These are phyloP conservation scores for Acanthoscelides obtectus DNA, from an alignment of 2,888 invertebrate genomes.

Conservation along the genomic window DNA sequence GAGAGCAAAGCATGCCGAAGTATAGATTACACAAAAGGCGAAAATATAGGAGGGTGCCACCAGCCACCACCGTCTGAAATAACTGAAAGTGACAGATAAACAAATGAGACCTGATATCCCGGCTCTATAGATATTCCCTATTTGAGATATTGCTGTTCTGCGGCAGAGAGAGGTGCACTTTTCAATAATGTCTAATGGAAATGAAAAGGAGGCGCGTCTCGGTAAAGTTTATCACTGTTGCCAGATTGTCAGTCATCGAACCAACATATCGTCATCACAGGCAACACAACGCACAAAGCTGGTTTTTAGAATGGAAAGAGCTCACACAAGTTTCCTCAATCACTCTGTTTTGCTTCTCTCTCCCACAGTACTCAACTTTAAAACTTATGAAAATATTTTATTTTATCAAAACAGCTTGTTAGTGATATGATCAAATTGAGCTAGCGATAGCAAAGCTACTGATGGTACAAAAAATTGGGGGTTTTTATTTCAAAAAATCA, in stretches of 20 bases:
- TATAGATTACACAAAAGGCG: constrained; percentile 6
- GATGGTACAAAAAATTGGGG: too few species aligned
- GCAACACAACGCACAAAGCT: too few species aligned
- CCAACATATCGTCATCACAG: too few species aligned
- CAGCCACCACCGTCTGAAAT: constrained; percentile 20
- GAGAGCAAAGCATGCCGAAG: background rate
- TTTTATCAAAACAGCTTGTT: too few species aligned
- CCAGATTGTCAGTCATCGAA: background rate
- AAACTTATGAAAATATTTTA: too few species aligned
- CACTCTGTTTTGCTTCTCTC: too few species aligned
- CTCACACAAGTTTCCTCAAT: too few species aligned
- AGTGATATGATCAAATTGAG: too few species aligned
- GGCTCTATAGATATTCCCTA: constrained; percentile 43
- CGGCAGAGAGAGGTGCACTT: constrained; percentile 38
- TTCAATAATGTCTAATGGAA: constrained; percentile 49
- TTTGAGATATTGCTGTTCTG: constrained; percentile 43
- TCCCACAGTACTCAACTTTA: too few species aligned
- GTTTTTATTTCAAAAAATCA: too few species aligned
- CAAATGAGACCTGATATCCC: constrained; percentile 46
- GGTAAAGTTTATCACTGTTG: background rate
- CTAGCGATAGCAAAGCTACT: too few species aligned
- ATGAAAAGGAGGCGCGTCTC: constrained; percentile 22
- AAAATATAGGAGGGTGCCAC: background rate
- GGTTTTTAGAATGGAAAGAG: too few species aligned
- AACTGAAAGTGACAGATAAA: constrained; percentile 47